phyloP scores from a whole-genome alignment of 1,140 invertebrate genomes.

The Lepidostoma basale region DNA sequence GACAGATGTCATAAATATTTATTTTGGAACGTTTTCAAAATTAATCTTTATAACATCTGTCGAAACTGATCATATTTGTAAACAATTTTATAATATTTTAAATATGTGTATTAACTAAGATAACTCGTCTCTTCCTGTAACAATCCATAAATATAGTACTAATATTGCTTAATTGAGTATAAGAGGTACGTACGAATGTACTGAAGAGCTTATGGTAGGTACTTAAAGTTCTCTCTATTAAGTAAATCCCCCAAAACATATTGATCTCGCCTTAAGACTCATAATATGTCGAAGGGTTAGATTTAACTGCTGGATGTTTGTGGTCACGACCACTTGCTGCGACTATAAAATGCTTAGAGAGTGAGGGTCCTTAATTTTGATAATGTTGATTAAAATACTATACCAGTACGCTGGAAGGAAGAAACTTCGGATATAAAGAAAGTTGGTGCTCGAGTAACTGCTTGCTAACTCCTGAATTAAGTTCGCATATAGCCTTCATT shows the following conservation, averaged over 20 bases:
- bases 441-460: conserved; percentile 1
- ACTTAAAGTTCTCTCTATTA: no score
- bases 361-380: conserved; percentile 13
- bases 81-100: no score
- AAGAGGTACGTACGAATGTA: no score
- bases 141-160: no score
- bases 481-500: conserved; percentile 11
- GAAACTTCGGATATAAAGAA: conserved; percentile 21
- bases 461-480: conserved; percentile 17
- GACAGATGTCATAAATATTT: no score
- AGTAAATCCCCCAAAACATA: background rate
- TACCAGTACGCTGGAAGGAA: background rate
- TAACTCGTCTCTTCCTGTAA: no score
- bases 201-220: no score
- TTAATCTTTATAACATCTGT: no score
- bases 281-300: background rate
- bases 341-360: conserved; percentile 7
- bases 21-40: no score
- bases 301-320: background rate
- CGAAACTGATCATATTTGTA: no score
- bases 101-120: no score
- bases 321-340: conserved; percentile 8
- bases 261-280: background rate
- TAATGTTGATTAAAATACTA: conserved; percentile 28
- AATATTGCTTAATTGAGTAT: no score